Percentiles rank a stretch among this genome's conserved stretches.
These are phyloP conservation scores for Plebejus melissa DNA, from an alignment of 2,888 invertebrate genomes.

Conservation along the genomic window DNA sequence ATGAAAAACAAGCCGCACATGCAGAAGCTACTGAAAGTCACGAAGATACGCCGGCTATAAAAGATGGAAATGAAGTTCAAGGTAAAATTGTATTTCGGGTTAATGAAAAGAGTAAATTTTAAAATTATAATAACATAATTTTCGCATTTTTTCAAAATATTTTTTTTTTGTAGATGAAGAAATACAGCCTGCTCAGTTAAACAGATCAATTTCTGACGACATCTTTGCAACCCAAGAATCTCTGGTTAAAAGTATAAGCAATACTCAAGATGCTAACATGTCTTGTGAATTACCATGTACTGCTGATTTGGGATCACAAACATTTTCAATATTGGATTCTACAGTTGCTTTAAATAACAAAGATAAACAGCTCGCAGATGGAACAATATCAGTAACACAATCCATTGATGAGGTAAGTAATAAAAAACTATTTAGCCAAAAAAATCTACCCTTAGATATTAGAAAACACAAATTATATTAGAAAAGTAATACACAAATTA, in stretches of 20 bases:
- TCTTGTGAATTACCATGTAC: conserved; percentile 33
- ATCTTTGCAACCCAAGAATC: conserved; percentile 31
- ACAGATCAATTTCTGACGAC: conserved; percentile 33
- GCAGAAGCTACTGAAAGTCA: conserved; percentile 1
- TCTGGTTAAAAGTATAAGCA: conserved; percentile 6
- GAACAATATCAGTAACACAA: not conserved
- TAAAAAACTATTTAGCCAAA: not conserved
- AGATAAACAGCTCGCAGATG: not conserved
- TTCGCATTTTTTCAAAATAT: not conserved
- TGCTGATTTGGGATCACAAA: conserved; percentile 42
- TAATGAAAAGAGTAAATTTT: not conserved
- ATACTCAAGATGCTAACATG: conserved; percentile 6
- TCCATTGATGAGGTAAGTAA: conserved; percentile 20
- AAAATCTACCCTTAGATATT: not conserved
- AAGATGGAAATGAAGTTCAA: conserved; percentile 31
- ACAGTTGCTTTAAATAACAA: conserved; percentile 33
- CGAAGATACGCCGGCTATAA: conserved; percentile 26
- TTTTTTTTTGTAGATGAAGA: conserved; percentile 33
- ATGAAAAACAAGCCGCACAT: conserved; percentile 4
- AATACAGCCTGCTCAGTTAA: conserved; percentile 35
- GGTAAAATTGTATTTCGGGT: conserved; percentile 24
- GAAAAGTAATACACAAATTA: too few species aligned
- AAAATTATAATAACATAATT: not conserved
- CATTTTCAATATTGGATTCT: conserved; percentile 54
- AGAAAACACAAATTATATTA: too few species aligned